Base-by-base conservation (phyloP, 2,888 invertebrate species). In the Synergus itoensis region DNA sequence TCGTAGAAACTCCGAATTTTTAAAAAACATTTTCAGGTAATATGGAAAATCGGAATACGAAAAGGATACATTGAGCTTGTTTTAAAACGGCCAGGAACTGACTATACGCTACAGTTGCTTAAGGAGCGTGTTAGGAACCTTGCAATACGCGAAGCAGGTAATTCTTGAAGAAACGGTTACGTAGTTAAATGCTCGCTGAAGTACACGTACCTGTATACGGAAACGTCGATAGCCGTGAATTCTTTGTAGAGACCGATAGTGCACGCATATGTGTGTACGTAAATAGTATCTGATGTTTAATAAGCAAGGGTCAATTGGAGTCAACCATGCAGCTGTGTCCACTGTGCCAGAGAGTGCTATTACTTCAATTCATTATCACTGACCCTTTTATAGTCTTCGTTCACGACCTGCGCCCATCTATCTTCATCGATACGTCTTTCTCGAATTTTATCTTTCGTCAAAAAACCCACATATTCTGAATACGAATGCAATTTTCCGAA, bases 271-370 rank as follows among this genome's bases (percentile, higher is more conserved):
- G 62, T 48, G 76, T 45, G 40, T 57, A 79, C 60, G 63, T 77
- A 81, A 77, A 78, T 78, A 79, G 76, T 79, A 84, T 84, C 83
- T 78, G 84, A 84, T 83, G 85, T 86, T 87, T 86, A 88, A 89
- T 88, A 88, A 88, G 79, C 82, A 57, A 80, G 86, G 89, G 89
- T 91, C 87, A 91, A 91, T 86, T 88, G 87, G 86, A 87, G 91
- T 90, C 87, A 91, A 90, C 82, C 86, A 84, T 77, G 86, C 88
- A 90, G 89, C 89, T 90, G 90, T 87, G 87, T 83, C 77, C 62
- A 75, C 43, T 53, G 28, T 64, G 28, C 28, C 67, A 64, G 18
- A 9, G 9, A 18, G 12, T 67, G 43, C 45, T 45, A 73, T 48
- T 53, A 76, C 76, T 76, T 63, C 63, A 43, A 43, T 76, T 75